Percentiles rank a stretch among this genome's conserved stretches.
Evolutionary conservation across 2,888 invertebrate species (phyloP).

Genomic region (Synergus japonicus): DNA sequence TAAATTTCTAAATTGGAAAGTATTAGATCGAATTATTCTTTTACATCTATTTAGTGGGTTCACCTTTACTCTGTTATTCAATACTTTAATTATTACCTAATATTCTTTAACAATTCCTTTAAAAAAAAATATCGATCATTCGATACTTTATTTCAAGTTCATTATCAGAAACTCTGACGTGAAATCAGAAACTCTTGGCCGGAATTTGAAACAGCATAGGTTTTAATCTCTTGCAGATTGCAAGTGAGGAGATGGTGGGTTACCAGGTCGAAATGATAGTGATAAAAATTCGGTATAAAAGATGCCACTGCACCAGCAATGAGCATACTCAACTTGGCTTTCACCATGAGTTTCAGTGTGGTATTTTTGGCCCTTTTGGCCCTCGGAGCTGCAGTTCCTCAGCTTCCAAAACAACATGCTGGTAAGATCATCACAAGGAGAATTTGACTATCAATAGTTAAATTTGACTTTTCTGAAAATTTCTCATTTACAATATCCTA

Average conservation of each 20-base stretch:
- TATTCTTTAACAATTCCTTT: too few species aligned
- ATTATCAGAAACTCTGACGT: conserved; percentile 47
- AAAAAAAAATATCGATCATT: not conserved
- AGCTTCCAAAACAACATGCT: conserved; percentile 65
- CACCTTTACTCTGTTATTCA: not conserved
- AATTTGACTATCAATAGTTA: not conserved
- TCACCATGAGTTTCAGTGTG: conserved; percentile 72
- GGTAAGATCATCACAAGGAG: conserved; percentile 73
- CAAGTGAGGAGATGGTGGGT: conserved; percentile 57
- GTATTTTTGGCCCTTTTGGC: conserved; percentile 72
- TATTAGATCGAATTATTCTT: not conserved
- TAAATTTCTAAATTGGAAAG: not conserved
- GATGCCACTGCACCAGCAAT: conserved; percentile 50
- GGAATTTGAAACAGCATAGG: conserved; percentile 54
- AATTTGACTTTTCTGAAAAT: not conserved
- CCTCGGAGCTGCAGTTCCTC: conserved; percentile 66
- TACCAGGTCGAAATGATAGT: conserved; percentile 69
- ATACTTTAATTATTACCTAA: not conserved
- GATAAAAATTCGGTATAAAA: conserved; percentile 74
- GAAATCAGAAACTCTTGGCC: conserved; percentile 60
- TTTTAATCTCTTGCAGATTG: conserved; percentile 56
- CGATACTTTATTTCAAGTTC: conserved; percentile 16
- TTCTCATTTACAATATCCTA: conserved; percentile 41
- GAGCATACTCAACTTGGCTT: conserved; percentile 67
- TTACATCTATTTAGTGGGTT: not conserved